Conservation (phyloP, 30 jellyfish, hydroid and myxozoan genomes). For the Hydractinia symbiolongicarpus region DNA sequence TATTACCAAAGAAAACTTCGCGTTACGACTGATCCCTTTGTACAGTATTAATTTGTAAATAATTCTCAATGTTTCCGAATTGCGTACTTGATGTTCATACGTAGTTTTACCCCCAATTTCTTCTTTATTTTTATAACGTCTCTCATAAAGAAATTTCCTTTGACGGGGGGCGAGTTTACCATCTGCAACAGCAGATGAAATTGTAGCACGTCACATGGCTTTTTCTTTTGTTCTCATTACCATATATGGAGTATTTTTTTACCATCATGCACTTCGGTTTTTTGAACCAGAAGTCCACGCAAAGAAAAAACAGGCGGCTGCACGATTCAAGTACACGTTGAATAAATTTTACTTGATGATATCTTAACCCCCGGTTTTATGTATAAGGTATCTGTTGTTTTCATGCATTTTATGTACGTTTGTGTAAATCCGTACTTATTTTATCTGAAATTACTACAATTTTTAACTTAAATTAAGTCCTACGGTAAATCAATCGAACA, state of each 20-base stretch:
- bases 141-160: not conserved
- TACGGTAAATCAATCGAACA: too few relatives aligned
- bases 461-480: too few relatives aligned
- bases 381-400: slow-evolving; percentile 26
- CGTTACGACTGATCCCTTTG: too few relatives aligned
- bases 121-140: too few relatives aligned
- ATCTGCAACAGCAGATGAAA: not conserved
- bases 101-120: too few relatives aligned
- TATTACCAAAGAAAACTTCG: too few relatives aligned
- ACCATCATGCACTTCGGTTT: slow-evolving; percentile 35
- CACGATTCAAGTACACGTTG: slow-evolving; percentile 30
- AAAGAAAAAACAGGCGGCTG: slow-evolving; percentile 45
- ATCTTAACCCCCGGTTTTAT: slow-evolving; percentile 22
- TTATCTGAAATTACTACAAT: too few relatives aligned
- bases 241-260: slow-evolving; percentile 17
- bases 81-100: too few relatives aligned
- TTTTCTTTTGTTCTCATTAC: slow-evolving; percentile 21
- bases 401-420: not conserved
- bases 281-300: slow-evolving; percentile 12
- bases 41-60: too few relatives aligned
- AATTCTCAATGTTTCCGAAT: too few relatives aligned
- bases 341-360: not conserved
- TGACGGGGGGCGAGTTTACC: not conserved
- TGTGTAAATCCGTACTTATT: not conserved
- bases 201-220: slow-evolving; percentile 10